Conservation (phyloP, 2,797 vertebrate genomes). For the Oryzias sinensis region DNA sequence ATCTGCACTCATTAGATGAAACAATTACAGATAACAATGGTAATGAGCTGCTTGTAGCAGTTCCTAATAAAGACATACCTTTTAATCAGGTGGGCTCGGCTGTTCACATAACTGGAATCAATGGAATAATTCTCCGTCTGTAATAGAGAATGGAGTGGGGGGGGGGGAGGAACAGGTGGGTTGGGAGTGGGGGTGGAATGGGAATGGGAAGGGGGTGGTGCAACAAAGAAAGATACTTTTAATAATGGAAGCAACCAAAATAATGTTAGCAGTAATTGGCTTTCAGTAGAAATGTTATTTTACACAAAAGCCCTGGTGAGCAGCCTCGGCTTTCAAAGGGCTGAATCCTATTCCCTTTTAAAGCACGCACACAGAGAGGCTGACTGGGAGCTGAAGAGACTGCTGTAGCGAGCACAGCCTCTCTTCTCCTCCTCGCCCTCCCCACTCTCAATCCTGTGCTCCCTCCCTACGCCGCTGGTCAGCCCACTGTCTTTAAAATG, state of each 20-base stretch:
- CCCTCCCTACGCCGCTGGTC: slow-evolving; percentile 57
- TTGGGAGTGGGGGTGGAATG: slow-evolving; percentile 47
- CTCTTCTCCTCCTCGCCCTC: slow-evolving; percentile 50
- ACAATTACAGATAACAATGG: slow-evolving; percentile 74
- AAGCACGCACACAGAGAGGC: slow-evolving; percentile 68
- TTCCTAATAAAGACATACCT: slow-evolving; percentile 88
- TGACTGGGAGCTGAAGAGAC: slow-evolving; percentile 59
- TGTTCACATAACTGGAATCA: slow-evolving; percentile 99
- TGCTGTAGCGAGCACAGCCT: slow-evolving; percentile 65
- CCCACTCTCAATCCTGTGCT: slow-evolving; percentile 36
- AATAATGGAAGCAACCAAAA: slow-evolving; percentile 79
- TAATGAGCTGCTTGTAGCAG: slow-evolving; percentile 66
- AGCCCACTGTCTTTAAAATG: slow-evolving; percentile 74
- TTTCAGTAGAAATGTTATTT: slow-evolving; percentile 83
- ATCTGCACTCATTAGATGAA: slow-evolving; percentile 69
- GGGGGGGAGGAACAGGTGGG: slow-evolving; percentile 17
- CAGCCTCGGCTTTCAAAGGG: slow-evolving; percentile 73
- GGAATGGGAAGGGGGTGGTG: slow-evolving; percentile 46
- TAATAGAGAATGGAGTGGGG: slow-evolving; percentile 68
- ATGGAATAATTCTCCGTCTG: slow-evolving; percentile 99
- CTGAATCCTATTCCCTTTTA: slow-evolving; percentile 75
- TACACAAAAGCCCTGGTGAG: slow-evolving; percentile 77
- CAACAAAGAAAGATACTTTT: slow-evolving; percentile 74
- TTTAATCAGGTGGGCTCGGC: slow-evolving; percentile 99
- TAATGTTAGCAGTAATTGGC: slow-evolving; percentile 79